Conservation (phyloP, 23 tunicate species). For the Ciona savignyi region DNA sequence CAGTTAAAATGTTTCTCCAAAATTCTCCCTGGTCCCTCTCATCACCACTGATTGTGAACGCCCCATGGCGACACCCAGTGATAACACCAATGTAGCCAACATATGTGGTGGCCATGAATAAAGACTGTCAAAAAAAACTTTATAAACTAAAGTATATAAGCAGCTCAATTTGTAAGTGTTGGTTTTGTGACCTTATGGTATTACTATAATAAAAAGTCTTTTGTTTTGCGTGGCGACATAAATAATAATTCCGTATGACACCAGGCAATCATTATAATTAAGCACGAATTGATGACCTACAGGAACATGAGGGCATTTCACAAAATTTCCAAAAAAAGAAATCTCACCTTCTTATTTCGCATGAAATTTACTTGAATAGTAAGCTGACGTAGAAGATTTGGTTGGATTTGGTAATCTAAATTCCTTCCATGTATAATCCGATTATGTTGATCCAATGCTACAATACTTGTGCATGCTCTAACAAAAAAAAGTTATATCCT, state of each 20-base stretch:
- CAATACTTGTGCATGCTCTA: conserved; percentile 83
- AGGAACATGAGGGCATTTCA: background rate
- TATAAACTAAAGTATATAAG: too few relatives aligned
- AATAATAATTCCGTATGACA: too few relatives aligned
- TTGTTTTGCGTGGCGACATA: too few relatives aligned
- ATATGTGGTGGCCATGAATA: conserved; percentile 47
- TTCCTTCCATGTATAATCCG: conserved; percentile 64
- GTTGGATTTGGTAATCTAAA: conserved; percentile 40
- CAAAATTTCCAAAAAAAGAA: too few relatives aligned
- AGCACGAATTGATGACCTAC: too few relatives aligned
- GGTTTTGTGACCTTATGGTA: too few relatives aligned
- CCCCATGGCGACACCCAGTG: conserved; percentile 54
- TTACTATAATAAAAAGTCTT: background rate
- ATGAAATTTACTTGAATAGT: conserved; percentile 62
- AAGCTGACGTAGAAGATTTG: conserved; percentile 24
- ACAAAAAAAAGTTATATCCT: too few relatives aligned
- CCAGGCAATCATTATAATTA: too few relatives aligned
- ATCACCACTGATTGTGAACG: conserved; percentile 60
- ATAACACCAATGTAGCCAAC: conserved; percentile 74
- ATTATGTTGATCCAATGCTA: conserved; percentile 36
- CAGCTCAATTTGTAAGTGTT: too few relatives aligned
- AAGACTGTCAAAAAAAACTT: conserved; percentile 20
- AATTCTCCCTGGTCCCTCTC: conserved; percentile 40
- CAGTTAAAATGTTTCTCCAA: conserved; percentile 8
- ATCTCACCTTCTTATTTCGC: conserved; percentile 55